phyloP scores from a whole-genome alignment of 2,797 vertebrate genomes.

The Tolypeutes matacus region DNA sequence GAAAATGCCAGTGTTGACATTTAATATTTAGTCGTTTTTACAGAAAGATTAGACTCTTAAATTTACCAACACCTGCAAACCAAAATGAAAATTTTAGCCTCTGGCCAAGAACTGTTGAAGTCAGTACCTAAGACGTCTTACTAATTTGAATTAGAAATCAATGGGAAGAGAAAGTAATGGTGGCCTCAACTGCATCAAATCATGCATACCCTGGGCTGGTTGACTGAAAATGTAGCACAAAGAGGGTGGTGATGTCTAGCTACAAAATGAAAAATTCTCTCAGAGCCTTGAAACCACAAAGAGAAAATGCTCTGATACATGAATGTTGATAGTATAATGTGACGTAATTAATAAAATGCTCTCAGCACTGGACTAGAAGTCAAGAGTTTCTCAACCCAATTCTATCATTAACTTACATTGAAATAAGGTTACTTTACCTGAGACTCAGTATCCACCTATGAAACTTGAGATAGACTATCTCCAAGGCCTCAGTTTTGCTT shows the following conservation, averaged over 20 bases:
- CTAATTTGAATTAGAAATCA: background rate
- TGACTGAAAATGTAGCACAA: background rate
- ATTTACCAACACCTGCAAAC: background rate
- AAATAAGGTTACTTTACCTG: background rate
- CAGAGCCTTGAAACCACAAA: background rate
- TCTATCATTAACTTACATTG: background rate
- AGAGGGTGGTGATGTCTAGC: background rate
- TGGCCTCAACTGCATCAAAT: background rate
- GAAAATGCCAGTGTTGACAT: conserved; percentile 48
- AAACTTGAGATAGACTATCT: background rate
- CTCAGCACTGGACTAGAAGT: background rate
- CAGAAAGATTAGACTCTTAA: background rate
- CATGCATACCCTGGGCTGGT: background rate
- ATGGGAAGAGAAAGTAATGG: background rate
- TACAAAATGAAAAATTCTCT: conserved; percentile 18
- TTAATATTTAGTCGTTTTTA: background rate
- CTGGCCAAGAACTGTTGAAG: background rate
- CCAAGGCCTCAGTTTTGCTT: background rate
- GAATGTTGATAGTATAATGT: background rate
- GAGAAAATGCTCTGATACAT: conserved; percentile 46
- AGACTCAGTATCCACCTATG: background rate
- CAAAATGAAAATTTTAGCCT: background rate
- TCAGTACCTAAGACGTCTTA: background rate
- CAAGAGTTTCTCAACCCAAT: background rate
- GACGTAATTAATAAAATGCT: conserved; percentile 6